These are phyloP conservation scores for Epinephelus lanceolatus DNA, from an alignment of 2,113 vertebrate species.

Conservation along the genomic window DNA sequence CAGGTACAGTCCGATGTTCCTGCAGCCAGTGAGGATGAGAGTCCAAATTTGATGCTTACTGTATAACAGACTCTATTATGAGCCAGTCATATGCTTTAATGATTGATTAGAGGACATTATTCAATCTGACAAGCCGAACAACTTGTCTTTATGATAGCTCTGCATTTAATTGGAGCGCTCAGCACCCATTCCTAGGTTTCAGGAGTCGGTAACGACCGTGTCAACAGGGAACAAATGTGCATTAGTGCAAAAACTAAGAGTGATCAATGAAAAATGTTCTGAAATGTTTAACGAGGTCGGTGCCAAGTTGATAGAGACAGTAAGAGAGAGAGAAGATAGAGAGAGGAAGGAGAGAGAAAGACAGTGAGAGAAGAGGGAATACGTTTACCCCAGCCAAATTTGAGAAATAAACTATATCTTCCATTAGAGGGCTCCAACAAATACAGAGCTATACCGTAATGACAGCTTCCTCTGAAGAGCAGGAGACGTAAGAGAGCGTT, in stretches of 20 bases:
- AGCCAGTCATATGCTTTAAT: not conserved
- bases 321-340: not conserved
- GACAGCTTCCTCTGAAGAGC: slow-evolving; percentile 46
- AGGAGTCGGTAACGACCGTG: not conserved
- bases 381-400: not conserved
- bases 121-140: slow-evolving; percentile 12
- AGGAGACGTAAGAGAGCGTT: slow-evolving; percentile 26
- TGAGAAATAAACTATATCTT: slow-evolving; percentile 13
- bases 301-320: slow-evolving; percentile 49
- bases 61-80: slow-evolving; percentile 47
- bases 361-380: not conserved
- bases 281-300: slow-evolving; percentile 67
- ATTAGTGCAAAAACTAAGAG: slow-evolving; percentile 18
- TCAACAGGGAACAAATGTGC: slow-evolving; percentile 17
- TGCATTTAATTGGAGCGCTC: slow-evolving; percentile 54
- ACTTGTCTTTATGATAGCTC: slow-evolving; percentile 41
- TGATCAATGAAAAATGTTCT: slow-evolving; percentile 8
- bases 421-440: slow-evolving; percentile 44
- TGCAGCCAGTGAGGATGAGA: slow-evolving; percentile 8
- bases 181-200: slow-evolving; percentile 78
- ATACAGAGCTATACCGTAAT: slow-evolving; percentile 48
- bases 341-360: slow-evolving; percentile 4
- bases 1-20: not conserved
- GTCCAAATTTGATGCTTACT: slow-evolving; percentile 32
- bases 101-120: slow-evolving; percentile 7